Base-by-base conservation (phyloP, 2,113 vertebrate species). In the Sphaerodactylus townsendi region DNA sequence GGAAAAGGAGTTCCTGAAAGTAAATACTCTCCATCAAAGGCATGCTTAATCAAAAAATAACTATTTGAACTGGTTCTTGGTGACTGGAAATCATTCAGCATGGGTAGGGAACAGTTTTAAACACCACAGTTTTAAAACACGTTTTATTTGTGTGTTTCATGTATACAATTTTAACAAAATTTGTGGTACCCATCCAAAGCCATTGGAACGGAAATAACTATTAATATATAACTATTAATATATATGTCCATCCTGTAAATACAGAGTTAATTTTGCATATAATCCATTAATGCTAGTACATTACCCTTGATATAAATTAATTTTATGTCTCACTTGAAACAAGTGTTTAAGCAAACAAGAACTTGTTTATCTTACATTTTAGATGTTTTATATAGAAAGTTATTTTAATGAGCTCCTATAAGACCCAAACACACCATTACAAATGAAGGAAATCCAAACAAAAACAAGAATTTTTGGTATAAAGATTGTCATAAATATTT, bases 351-450 rank as follows among this genome's bases (percentile, higher is more conserved):
- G 69, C 33, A 74, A 86, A 59, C 44, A 53, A 28, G 5, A 81
- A 13, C 19, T 77, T 41, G 37, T 71, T 81, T 69, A 56, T 53
- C 86, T 37, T 19, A 37, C 21, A 68, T 53, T 84, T 69, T 76
- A 82, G 44, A 86, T 41, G 13, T 37, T 85, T 89, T 85, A 88
- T 78, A 33, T 44, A 21, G 86, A 56, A 68, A 50, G 85, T 53
- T 90, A 81, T 85, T 90, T 91, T 91, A 92, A 93, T 79, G 81
- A 93, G 88, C 82, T 91, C 84, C 76, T 50, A 25, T 50, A 69
- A 86, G 89, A 91, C 91, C 84, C 70, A 87, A 79, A 92, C 56
- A 86, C 10, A 85, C 86, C 85, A 92, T 71, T 85, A 84, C 78
- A 77, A n/a, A 89, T 81, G 79, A 91, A 89, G 89, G 73, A 87